Conservation (phyloP, 1,140 invertebrate genomes). For the Mya arenaria region DNA sequence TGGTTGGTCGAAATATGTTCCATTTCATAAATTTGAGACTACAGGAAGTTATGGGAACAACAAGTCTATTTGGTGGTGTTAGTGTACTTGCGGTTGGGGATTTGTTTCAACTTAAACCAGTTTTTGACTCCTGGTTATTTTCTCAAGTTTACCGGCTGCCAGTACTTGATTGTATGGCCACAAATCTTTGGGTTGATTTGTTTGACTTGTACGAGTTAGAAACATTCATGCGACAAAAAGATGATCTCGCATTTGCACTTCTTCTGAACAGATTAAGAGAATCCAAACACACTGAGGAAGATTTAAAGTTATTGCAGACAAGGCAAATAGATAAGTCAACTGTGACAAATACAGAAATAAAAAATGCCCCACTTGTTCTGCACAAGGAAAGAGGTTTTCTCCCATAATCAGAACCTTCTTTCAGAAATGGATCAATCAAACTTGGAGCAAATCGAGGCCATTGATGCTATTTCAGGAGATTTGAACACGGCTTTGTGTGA, state of each 20-base stretch:
- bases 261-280: conserved; percentile 49
- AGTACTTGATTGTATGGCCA: conserved; percentile 12
- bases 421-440: neutral
- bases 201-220: conserved; percentile 30
- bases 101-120: conserved; percentile 49
- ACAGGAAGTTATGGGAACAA: neutral
- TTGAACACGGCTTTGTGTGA: neutral
- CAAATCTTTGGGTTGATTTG: conserved; percentile 25
- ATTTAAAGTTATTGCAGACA: conserved; percentile 3
- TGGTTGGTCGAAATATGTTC: conserved; percentile 56
- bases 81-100: conserved; percentile 37
- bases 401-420: neutral
- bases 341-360: conserved; percentile 32
- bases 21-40: conserved; percentile 57
- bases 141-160: conserved; percentile 8
- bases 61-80: neutral
- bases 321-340: neutral
- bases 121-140: conserved; percentile 42
- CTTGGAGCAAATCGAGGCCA: neutral
- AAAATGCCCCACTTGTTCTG: conserved; percentile 14
- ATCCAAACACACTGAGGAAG: conserved; percentile 48
- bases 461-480: neutral
- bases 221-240: conserved; percentile 61
- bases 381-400: neutral
- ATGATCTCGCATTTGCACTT: conserved; percentile 59